These are phyloP conservation scores for Phalanger gymnotis DNA, from an alignment of 2,797 vertebrate species.

Conservation along the genomic window DNA sequence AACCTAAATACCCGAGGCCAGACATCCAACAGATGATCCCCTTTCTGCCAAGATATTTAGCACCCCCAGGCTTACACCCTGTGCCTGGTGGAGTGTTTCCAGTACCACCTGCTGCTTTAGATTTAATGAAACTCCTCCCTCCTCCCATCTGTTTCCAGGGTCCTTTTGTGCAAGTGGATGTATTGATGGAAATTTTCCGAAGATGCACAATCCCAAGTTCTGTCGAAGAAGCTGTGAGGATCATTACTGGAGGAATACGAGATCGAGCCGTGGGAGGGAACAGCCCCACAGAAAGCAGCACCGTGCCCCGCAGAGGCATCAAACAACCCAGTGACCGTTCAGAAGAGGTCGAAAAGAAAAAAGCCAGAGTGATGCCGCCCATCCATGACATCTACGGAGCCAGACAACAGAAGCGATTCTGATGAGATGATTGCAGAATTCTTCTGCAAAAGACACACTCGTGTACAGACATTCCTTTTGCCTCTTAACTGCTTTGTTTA, in stretches of 20 bases:
- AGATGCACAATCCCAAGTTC: constrained; percentile 97
- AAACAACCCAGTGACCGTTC: constrained; percentile 97
- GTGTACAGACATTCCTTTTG: constrained; percentile 77
- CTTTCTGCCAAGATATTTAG: constrained; percentile 97
- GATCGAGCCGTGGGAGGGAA: constrained; percentile 93
- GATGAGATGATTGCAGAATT: constrained; percentile 85
- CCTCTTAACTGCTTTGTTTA: constrained; percentile 83
- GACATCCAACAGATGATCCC: constrained; percentile 99
- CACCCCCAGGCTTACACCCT: constrained; percentile 96
- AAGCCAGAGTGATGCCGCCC: constrained; percentile 95
- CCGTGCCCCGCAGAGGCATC: constrained; percentile 90
- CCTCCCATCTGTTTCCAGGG: constrained; percentile 98
- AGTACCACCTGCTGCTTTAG: constrained; percentile 96
- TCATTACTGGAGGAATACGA: constrained; percentile 93
- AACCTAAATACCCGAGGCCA: constrained; percentile 98
- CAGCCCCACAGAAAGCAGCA: constrained; percentile 93
- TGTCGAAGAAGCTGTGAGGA: constrained; percentile 94
- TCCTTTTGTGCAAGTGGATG: constrained; percentile 99
- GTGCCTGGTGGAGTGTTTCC: constrained; percentile 98
- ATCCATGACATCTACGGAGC: constrained; percentile 98
- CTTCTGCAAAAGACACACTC: constrained; percentile 62
- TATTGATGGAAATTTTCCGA: constrained; percentile 96
- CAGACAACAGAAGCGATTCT: constrained; percentile 97
- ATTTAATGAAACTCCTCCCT: constrained; percentile 98
- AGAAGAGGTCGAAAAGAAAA: constrained; percentile 98